Conservation (phyloP, 2,797 vertebrate species). For the Chelon labrosus region DNA sequence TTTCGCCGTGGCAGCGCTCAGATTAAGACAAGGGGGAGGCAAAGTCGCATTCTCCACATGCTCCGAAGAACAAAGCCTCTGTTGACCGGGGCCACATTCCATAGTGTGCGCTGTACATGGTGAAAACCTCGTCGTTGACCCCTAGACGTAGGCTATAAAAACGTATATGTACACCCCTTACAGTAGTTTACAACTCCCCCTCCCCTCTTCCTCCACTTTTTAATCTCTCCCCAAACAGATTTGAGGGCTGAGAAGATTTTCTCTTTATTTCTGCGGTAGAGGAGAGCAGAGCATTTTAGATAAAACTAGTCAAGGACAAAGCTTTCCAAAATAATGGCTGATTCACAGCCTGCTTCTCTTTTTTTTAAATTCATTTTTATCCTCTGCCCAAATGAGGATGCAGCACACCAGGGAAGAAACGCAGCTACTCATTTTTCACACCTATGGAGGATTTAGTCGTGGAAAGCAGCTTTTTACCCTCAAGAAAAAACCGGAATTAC, state of each 20-base stretch:
- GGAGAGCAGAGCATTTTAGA: slow-evolving; percentile 4
- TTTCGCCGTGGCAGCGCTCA: slow-evolving; percentile 36
- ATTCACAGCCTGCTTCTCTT: slow-evolving; percentile 14
- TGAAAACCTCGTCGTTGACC: slow-evolving; percentile 41
- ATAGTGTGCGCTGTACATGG: slow-evolving; percentile 42
- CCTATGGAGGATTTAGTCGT: neutral
- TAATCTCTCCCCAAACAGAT: neutral
- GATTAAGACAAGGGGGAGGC: slow-evolving; percentile 66
- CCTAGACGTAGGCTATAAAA: slow-evolving; percentile 12
- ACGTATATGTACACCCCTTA: neutral
- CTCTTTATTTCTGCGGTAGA: slow-evolving; percentile 23
- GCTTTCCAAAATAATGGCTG: slow-evolving; percentile 33
- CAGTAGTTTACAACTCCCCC: neutral
- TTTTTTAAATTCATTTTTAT: slow-evolving; percentile 1
- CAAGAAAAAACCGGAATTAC: no score
- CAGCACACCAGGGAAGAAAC: neutral
- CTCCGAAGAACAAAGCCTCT: slow-evolving; percentile 71
- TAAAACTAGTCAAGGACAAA: slow-evolving; percentile 17
- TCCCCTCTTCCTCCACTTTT: neutral
- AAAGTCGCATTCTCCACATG: slow-evolving; percentile 68
- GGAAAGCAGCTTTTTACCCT: no score
- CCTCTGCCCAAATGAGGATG: slow-evolving; percentile 10
- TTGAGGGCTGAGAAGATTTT: slow-evolving; percentile 22
- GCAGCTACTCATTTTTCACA: slow-evolving; percentile 1
- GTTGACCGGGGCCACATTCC: slow-evolving; percentile 69